These are phyloP conservation scores for Drosophila aldrichi DNA, from an alignment of 2,888 invertebrate species.

Conservation along the genomic window DNA sequence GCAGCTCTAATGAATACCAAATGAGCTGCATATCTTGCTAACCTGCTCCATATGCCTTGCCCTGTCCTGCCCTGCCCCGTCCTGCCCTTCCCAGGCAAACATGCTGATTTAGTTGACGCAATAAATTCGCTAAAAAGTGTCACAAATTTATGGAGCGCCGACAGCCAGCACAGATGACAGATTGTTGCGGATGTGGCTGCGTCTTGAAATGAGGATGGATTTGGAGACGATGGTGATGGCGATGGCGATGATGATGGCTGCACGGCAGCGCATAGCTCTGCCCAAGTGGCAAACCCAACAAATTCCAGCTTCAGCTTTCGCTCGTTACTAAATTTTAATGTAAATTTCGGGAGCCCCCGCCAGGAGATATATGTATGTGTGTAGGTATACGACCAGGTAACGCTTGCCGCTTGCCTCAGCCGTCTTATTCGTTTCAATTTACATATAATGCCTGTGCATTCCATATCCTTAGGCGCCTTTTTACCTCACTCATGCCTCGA, in stretches of 20 bases:
- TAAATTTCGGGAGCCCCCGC: constrained; percentile 47
- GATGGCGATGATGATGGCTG: too few species aligned
- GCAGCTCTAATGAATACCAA: constrained; percentile 74
- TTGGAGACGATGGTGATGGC: neutral
- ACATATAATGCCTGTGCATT: constrained; percentile 57
- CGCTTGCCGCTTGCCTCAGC: constrained; percentile 25
- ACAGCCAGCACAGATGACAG: constrained; percentile 70
- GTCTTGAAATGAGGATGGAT: constrained; percentile 33
- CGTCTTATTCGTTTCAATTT: constrained; percentile 75
- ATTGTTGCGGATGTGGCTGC: constrained; percentile 49
- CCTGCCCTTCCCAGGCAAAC: constrained; percentile 15
- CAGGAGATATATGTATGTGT: neutral
- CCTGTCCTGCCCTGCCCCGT: too few species aligned
- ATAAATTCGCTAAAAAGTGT: constrained; percentile 78
- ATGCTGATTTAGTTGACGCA: constrained; percentile 73
- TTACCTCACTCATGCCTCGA: neutral
- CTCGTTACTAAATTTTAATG: constrained; percentile 64
- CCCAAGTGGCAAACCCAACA: constrained; percentile 45
- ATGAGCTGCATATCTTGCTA: constrained; percentile 70
- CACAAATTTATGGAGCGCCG: constrained; percentile 78
- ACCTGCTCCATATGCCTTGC: constrained; percentile 18
- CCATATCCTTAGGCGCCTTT: constrained; percentile 14
- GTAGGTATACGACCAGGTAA: constrained; percentile 53
- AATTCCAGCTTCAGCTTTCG: constrained; percentile 18
- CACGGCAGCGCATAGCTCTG: neutral